Evolutionary conservation across 2,113 vertebrate species (phyloP).

Genomic region (Shinisaurus crocodilurus): DNA sequence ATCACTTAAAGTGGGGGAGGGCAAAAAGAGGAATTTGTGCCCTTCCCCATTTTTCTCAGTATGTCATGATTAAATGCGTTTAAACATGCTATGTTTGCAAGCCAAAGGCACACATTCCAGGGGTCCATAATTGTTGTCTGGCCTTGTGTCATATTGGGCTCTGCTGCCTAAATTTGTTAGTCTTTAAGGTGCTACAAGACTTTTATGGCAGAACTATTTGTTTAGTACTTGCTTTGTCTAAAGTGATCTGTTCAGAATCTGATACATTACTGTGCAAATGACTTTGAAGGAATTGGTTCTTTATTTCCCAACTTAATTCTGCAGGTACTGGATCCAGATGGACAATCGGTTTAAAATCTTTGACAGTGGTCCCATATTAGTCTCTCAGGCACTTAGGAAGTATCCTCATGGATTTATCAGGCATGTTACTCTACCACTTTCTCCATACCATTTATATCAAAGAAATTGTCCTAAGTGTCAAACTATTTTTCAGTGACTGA

Average conservation of each 20-base stretch:
- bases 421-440: constrained; percentile 38
- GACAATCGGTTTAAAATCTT: constrained; percentile 17
- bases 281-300: not conserved
- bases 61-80: not conserved
- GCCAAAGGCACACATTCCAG: not conserved
- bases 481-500: constrained; percentile 62
- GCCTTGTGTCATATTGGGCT: too few relatives aligned
- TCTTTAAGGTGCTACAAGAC: too few relatives aligned
- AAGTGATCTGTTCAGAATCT: not conserved
- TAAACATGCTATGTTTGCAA: not conserved
- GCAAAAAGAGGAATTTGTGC: not conserved
- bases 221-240: not conserved
- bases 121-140: too few relatives aligned
- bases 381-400: constrained; percentile 35
- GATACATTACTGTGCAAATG: not conserved
- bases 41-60: not conserved
- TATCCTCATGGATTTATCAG: constrained; percentile 44
- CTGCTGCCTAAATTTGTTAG: too few relatives aligned
- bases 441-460: constrained; percentile 59
- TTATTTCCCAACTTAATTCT: not conserved
- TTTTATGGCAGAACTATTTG: not conserved
- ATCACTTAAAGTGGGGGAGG: not conserved
- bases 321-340: not conserved
- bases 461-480: constrained; percentile 64
- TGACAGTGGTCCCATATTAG: constrained; percentile 23